Percentiles rank a stretch among this genome's conserved stretches.
These are phyloP conservation scores for Gila robusta DNA, from an alignment of 2,797 vertebrate genomes.

Conservation along the genomic window DNA sequence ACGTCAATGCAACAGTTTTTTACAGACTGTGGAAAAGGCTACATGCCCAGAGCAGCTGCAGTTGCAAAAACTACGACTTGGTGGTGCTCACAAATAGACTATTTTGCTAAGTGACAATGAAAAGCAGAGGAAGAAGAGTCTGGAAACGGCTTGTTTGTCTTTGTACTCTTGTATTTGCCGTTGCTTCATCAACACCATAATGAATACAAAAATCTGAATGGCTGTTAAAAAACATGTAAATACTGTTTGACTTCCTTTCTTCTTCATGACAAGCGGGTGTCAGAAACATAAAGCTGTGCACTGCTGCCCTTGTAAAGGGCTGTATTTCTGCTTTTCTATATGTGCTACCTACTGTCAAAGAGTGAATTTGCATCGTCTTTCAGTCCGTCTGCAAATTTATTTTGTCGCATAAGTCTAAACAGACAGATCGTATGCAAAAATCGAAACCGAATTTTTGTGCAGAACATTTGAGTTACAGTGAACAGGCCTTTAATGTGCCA, in stretches of 20 bases:
- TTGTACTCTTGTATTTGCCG: neutral
- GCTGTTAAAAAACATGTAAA: neutral
- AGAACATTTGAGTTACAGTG: neutral
- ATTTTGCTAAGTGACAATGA: neutral
- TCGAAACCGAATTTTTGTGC: neutral
- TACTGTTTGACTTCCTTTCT: neutral
- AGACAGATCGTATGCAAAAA: neutral
- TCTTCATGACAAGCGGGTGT: neutral
- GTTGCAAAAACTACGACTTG: neutral
- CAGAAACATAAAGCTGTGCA: neutral
- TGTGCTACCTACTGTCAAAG: neutral
- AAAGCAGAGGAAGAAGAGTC: neutral
- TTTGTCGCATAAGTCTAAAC: neutral
- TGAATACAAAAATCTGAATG: neutral
- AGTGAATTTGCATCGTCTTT: neutral
- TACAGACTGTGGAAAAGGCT: neutral
- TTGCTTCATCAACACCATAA: neutral
- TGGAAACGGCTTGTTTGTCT: neutral
- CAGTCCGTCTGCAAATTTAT: neutral
- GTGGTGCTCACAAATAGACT: neutral
- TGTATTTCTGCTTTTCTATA: neutral
- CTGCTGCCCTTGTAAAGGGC: neutral
- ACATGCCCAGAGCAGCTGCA: neutral
- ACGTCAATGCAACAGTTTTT: neutral
- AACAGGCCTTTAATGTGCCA: neutral